A percentile compares a stretch with the other conserved stretches of the same genome.
Evolutionary conservation across 2,888 invertebrate genomes (phyloP).

Genomic region (Merodon equestris): DNA sequence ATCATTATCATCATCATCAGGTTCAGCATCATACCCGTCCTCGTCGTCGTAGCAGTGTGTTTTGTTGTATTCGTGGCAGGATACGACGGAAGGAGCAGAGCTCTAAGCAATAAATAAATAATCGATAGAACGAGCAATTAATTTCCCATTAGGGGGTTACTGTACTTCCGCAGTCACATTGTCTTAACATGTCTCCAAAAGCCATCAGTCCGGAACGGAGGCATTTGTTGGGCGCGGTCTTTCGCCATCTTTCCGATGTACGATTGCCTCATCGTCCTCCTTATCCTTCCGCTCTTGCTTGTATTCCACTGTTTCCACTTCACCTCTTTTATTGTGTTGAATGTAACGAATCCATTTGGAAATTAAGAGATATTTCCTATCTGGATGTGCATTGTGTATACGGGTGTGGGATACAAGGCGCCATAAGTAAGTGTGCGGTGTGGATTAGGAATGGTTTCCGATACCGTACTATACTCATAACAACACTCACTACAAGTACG

Average conservation of each 20-base stretch:
- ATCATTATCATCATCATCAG: background rate
- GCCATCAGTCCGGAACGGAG: constrained; percentile 67
- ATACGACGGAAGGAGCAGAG: constrained; percentile 37
- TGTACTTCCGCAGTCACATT: constrained; percentile 67
- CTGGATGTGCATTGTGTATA: constrained; percentile 31
- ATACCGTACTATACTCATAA: constrained; percentile 26
- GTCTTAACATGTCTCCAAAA: constrained; percentile 68
- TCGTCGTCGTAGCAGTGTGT: background rate
- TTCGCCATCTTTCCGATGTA: constrained; percentile 60
- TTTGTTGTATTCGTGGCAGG: background rate
- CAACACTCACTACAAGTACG: constrained; percentile 26
- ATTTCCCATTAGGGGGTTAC: constrained; percentile 70
- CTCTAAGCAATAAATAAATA: constrained; percentile 70
- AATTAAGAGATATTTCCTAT: constrained; percentile 69
- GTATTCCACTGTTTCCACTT: constrained; percentile 25
- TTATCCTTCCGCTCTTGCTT: constrained; percentile 4
- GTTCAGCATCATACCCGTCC: background rate
- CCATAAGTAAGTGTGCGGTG: constrained; percentile 62
- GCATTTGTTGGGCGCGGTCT: constrained; percentile 68
- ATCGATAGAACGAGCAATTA: constrained; percentile 70
- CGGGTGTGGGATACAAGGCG: constrained; percentile 18
- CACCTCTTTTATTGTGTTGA: constrained; percentile 67
- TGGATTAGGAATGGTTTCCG: constrained; percentile 65
- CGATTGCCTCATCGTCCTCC: constrained; percentile 50
- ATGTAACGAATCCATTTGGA: constrained; percentile 68